Base-by-base conservation (phyloP, 2,797 vertebrate genomes). In the Crax fasciolata region DNA sequence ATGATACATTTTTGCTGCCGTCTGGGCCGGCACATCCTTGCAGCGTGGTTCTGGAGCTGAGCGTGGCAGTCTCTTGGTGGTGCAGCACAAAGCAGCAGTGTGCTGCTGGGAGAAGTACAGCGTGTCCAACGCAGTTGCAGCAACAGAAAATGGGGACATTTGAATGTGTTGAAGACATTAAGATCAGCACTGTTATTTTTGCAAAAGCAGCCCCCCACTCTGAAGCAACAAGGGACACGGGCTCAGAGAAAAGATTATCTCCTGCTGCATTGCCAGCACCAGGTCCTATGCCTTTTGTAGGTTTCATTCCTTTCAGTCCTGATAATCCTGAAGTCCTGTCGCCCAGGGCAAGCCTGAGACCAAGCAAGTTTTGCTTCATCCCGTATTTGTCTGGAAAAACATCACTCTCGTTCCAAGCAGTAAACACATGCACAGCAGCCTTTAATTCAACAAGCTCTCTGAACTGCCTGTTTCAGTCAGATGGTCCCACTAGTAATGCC, bases 401-500 rank as follows among this genome's bases (percentile, higher is more conserved):
- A 16, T 87, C 87, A 87, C 71, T 76, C 76, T 86, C 71, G 28
- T 82, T 90, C 61, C 10, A 1, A 10, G 41, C 59, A 30, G 59
- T 32, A 12, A 90, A 70, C 86, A 74, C 74, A 52, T 35, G 78
- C 28, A 16, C 71, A 72, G 61, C 81, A 85, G 84, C 23, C 89
- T 86, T 68, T 72, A 83, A 85, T 81, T 89, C 66, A 83, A 6
- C 51, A 10, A 77, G 65, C 86, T 74, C 3, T 2, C 63, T 77
- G 76, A 83, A 94, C 92, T 91, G 93, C 89, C 86, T 77, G 55
- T 87, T 92, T 68, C 78, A 74, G 77, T 94, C 92, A 87, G 88
- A 92, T 94, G 88, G 90, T 94, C 81, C 81, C 85, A 67, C 84
- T 95, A 83, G 88, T 79, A 84, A 82, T 89, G 96, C 94, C 95